A percentile compares a stretch with the other conserved stretches of the same genome.
phyloP scores from a whole-genome alignment of 1,140 invertebrate genomes.

The Drosophila nasuta region DNA sequence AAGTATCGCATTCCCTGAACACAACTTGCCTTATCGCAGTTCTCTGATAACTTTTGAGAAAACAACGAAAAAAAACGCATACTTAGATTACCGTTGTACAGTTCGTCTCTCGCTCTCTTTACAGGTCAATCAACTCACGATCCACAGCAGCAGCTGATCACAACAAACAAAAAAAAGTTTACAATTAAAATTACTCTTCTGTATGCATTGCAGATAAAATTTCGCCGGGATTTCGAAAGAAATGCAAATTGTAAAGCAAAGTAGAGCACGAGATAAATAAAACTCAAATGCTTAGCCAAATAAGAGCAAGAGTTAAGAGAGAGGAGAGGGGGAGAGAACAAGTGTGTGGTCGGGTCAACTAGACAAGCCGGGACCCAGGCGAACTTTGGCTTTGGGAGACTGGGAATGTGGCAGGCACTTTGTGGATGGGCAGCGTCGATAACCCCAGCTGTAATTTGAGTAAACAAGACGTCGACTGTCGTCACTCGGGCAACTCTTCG shows the following conservation, averaged over 20 bases:
- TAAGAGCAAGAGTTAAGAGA: conserved; percentile 19
- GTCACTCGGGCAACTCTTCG: conserved; percentile 57
- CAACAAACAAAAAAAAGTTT: background rate
- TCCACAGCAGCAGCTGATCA: conserved; percentile 27
- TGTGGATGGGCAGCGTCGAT: conserved; percentile 51
- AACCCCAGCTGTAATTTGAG: conserved; percentile 76
- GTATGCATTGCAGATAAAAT: conserved; percentile 41
- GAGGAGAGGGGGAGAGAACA: background rate
- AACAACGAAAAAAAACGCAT: background rate
- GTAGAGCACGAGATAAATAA: conserved; percentile 51
- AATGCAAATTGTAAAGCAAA: conserved; percentile 46
- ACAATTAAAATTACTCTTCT: conserved; percentile 39
- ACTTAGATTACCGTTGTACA: conserved; percentile 6
- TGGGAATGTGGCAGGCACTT: conserved; percentile 44
- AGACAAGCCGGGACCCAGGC: conserved; percentile 27
- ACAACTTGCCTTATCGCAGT: conserved; percentile 7
- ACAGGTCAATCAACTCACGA: conserved; percentile 52
- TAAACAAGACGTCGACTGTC: conserved; percentile 66
- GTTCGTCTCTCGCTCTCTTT: background rate
- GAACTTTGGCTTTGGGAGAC: conserved; percentile 48
- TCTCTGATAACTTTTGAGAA: conserved; percentile 2
- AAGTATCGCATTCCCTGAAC: background rate
- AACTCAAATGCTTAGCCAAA: conserved; percentile 29
- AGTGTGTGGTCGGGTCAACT: conserved; percentile 52
- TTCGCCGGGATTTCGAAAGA: conserved; percentile 24